phyloP scores from a whole-genome alignment of 2,888 invertebrate species.

The Cantharis nigra region DNA sequence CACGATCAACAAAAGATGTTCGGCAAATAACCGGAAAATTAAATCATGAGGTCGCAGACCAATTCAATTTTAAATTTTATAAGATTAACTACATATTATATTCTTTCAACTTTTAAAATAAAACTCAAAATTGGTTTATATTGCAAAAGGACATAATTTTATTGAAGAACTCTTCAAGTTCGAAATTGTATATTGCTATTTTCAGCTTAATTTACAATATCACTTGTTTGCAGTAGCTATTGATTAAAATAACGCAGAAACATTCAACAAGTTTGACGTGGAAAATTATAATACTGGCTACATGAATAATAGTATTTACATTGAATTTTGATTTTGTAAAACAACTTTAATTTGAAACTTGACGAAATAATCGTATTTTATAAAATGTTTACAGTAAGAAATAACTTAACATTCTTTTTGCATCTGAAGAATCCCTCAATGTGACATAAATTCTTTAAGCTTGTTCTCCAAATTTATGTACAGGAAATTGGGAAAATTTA shows the following conservation, averaged over 20 bases:
- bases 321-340: background rate
- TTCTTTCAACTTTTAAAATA: background rate
- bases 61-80: background rate
- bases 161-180: background rate
- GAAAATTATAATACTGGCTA: background rate
- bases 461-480: background rate
- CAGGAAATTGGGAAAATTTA: background rate
- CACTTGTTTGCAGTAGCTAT: background rate
- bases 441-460: background rate
- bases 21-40: too few relatives aligned
- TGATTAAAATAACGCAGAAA: background rate
- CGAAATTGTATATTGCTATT: background rate
- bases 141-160: background rate
- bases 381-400: background rate
- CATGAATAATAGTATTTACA: background rate
- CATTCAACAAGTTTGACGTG: background rate
- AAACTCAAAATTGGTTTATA: too few relatives aligned
- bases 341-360: background rate
- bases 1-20: too few relatives aligned
- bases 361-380: background rate
- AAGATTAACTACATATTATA: background rate
- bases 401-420: background rate
- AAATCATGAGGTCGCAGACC: background rate
- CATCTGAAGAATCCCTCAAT: background rate
- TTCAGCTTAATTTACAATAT: background rate